Percentiles rank a stretch among this genome's conserved stretches.
These are phyloP conservation scores for Wiebesia pumilae DNA, from an alignment of 1,140 invertebrate species.

Conservation along the genomic window DNA sequence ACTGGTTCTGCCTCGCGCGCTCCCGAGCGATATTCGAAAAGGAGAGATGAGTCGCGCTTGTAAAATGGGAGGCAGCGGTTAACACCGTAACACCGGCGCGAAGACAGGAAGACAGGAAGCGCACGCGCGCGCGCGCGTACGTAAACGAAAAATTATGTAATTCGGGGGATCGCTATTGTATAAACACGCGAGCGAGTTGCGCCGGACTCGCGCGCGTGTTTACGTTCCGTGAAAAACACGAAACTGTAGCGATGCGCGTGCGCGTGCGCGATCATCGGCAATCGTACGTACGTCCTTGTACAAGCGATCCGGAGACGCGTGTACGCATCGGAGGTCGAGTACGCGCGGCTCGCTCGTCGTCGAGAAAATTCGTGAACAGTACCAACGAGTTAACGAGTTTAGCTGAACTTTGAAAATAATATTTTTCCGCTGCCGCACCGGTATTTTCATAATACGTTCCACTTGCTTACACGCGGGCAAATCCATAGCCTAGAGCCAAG, in stretches of 20 bases:
- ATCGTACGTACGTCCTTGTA: not conserved
- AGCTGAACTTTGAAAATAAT: constrained; percentile 13
- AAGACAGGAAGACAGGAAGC: constrained; percentile 37
- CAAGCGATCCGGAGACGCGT: not conserved
- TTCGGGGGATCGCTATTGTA: not conserved
- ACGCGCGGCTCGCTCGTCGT: not conserved
- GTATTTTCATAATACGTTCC: not conserved
- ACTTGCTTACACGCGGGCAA: not conserved
- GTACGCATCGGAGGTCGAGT: not conserved
- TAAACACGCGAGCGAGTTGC: not conserved
- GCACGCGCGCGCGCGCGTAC: not conserved
- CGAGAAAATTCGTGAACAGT: constrained; percentile 1
- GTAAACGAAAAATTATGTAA: constrained; percentile 46
- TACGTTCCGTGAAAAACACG: constrained; percentile 27
- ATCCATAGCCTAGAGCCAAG: not conserved
- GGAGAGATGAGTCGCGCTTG: not conserved
- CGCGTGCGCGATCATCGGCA: not conserved
- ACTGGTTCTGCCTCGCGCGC: constrained; percentile 31
- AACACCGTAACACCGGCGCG: constrained; percentile 18
- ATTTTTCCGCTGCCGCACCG: not conserved
- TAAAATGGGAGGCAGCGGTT: constrained; percentile 27
- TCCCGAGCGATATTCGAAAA: constrained; percentile 16
- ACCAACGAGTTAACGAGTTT: not conserved
- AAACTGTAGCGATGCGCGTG: not conserved
- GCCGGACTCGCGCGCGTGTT: not conserved